Conservation (phyloP, 2,113 vertebrate species). For the Phylloscopus trochilus region DNA sequence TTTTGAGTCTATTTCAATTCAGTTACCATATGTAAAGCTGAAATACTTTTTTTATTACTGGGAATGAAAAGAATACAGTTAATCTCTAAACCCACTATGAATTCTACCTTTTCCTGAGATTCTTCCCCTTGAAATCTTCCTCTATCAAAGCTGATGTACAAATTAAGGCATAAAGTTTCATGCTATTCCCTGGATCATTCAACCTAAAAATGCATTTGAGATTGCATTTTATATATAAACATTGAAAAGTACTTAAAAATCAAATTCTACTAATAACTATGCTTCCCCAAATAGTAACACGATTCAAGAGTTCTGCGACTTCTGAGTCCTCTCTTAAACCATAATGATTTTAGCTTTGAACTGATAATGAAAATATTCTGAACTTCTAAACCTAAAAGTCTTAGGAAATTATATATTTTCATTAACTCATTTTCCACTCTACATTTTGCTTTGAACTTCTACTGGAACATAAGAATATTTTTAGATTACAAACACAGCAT, state of each 20-base stretch:
- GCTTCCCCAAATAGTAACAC: neutral
- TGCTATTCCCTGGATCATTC: neutral
- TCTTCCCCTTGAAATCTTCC: neutral
- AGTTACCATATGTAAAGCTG: neutral
- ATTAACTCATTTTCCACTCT: neutral
- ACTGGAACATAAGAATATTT: neutral
- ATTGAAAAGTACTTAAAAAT: neutral
- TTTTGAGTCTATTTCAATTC: neutral
- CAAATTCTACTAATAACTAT: neutral
- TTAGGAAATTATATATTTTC: neutral
- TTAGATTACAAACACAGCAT: neutral
- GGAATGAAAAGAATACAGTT: neutral
- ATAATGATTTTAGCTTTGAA: neutral
- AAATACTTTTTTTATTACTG: neutral
- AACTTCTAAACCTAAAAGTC: neutral
- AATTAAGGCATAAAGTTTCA: neutral
- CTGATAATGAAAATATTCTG: neutral
- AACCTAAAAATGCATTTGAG: neutral
- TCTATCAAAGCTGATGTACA: neutral
- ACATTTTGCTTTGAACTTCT: neutral
- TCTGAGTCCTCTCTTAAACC: neutral
- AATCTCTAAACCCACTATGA: neutral
- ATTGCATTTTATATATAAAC: neutral
- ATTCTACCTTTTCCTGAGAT: neutral
- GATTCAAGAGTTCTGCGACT: neutral